phyloP scores from a whole-genome alignment of 2,888 invertebrate species.

The Cataglyphis rosenhaueri region DNA sequence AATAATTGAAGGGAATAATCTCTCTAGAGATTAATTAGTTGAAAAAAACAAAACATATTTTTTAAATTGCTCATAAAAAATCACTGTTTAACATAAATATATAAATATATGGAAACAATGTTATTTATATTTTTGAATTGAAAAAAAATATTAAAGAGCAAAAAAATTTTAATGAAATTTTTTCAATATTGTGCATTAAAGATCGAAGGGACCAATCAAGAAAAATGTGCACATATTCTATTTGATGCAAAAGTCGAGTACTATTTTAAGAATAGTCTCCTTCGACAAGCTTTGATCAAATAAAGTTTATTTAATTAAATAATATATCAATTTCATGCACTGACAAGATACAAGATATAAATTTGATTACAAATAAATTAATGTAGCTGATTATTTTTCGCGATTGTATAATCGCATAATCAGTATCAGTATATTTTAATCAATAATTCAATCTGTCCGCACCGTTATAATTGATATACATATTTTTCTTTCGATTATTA shows the following conservation, averaged over 20 bases:
- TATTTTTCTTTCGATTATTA: not conserved
- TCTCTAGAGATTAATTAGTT: not conserved
- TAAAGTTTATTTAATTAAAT: not conserved
- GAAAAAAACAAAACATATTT: not conserved
- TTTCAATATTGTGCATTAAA: not conserved
- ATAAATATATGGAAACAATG: not conserved
- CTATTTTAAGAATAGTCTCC: not conserved
- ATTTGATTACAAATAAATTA: slow-evolving; percentile 18
- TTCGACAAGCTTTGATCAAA: not conserved
- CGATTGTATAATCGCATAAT: not conserved
- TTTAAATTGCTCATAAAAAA: not conserved
- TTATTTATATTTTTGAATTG: not conserved
- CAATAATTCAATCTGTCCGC: not conserved
- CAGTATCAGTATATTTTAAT: not conserved
- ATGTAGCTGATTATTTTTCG: not conserved
- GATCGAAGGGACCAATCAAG: not conserved
- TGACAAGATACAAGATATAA: not conserved
- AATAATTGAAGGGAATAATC: not conserved
- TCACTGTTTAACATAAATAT: not conserved
- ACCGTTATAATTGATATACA: not conserved
- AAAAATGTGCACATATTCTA: not conserved
- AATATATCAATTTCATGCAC: not conserved
- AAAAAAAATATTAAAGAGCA: not conserved
- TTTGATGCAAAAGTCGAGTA: slow-evolving; percentile 17
- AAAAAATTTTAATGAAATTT: not conserved